These are phyloP conservation scores for Drosophila rellima DNA, from an alignment of 2,888 invertebrate species.

Conservation along the genomic window DNA sequence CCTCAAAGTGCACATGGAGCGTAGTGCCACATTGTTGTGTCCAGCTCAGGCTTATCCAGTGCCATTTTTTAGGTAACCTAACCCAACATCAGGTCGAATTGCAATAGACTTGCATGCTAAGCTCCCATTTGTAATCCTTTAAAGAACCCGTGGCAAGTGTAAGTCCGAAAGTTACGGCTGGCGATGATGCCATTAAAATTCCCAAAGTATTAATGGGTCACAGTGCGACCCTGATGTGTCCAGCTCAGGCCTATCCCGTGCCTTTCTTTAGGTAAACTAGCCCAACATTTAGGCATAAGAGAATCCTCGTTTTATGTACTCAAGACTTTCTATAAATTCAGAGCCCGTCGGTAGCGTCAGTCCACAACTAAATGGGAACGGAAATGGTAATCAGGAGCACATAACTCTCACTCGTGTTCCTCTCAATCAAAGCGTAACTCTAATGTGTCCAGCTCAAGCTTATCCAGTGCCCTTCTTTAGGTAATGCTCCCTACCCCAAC, in stretches of 20 bases:
- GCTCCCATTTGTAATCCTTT: constrained; percentile 1
- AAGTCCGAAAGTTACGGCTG: constrained; percentile 89
- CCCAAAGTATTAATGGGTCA: constrained; percentile 84
- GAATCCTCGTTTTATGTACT: not conserved
- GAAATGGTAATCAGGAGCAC: constrained; percentile 88
- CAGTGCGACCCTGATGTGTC: constrained; percentile 89
- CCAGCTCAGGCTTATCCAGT: constrained; percentile 90
- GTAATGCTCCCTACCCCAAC: constrained; percentile 84
- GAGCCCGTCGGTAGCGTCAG: constrained; percentile 88
- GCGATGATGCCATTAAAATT: constrained; percentile 87
- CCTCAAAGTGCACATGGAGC: constrained; percentile 85
- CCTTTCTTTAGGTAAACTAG: constrained; percentile 89
- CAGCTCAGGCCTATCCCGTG: constrained; percentile 91
- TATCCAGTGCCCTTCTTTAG: constrained; percentile 89
- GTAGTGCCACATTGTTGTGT: constrained; percentile 88
- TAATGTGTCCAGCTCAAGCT: constrained; percentile 92
- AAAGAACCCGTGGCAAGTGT: constrained; percentile 87
- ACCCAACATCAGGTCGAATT: constrained; percentile 55
- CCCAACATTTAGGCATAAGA: constrained; percentile 64
- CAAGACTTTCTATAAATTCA: constrained; percentile 39
- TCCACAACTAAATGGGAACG: constrained; percentile 88
- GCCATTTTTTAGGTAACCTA: constrained; percentile 90
- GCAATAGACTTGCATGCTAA: not conserved
- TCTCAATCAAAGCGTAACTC: constrained; percentile 87
- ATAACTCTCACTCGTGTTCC: constrained; percentile 87